Conservation (phyloP, 2,113 vertebrate genomes). For the Daboia siamensis region DNA sequence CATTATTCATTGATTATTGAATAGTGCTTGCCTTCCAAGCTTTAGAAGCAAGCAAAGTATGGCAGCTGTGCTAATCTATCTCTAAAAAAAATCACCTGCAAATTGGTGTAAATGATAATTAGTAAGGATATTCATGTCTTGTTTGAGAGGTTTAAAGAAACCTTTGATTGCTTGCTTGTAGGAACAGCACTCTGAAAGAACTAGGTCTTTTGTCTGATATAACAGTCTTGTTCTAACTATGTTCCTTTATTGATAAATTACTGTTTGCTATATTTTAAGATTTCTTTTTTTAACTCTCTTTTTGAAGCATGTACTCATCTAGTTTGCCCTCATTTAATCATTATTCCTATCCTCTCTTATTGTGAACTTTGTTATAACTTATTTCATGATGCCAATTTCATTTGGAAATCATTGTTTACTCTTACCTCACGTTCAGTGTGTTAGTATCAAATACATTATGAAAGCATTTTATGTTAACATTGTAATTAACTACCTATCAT, state of each 20-base stretch:
- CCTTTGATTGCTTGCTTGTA: background rate
- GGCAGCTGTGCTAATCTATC: background rate
- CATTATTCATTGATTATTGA: background rate
- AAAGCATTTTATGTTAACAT: background rate
- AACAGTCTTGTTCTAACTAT: background rate
- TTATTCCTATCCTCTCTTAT: background rate
- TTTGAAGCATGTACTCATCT: background rate
- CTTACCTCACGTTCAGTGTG: background rate
- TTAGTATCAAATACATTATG: background rate
- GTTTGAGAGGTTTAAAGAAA: background rate
- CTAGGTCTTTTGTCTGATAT: background rate
- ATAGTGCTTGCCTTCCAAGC: background rate
- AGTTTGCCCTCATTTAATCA: background rate
- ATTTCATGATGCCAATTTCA: slow-evolving; percentile 1
- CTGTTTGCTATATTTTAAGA: background rate
- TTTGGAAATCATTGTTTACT: slow-evolving; percentile 5
- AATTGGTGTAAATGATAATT: background rate
- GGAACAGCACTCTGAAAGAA: background rate
- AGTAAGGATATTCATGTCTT: background rate
- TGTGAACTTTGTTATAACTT: background rate
- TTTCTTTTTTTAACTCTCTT: background rate
- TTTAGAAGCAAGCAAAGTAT: background rate
- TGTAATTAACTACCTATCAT: background rate
- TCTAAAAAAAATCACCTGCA: background rate
- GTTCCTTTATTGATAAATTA: background rate